Percentiles rank a stretch among this genome's conserved stretches.
Evolutionary conservation across 2,888 invertebrate genomes (phyloP).

Genomic region (Chrysolina haemoptera): DNA sequence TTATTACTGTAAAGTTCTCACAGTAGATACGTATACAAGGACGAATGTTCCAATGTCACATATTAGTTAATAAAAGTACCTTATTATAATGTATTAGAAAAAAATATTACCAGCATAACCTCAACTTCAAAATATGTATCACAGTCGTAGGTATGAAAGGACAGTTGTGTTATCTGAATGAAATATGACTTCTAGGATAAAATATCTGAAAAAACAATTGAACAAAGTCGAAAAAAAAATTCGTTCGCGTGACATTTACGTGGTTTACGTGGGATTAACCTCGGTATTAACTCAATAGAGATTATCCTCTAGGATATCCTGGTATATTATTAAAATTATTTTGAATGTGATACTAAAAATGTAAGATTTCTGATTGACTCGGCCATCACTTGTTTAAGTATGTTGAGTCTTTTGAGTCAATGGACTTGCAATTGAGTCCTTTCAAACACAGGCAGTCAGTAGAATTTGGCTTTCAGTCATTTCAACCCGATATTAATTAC

Average conservation of each 20-base stretch:
- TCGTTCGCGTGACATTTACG: background rate
- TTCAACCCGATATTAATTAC: no score
- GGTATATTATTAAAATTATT: no score
- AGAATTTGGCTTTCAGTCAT: no score
- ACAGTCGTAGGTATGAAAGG: background rate
- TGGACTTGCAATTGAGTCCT: no score
- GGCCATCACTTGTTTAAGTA: no score
- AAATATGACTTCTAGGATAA: background rate
- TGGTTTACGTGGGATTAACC: background rate
- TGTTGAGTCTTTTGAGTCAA: no score
- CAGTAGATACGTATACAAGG: background rate
- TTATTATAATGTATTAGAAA: background rate
- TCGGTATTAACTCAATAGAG: no score
- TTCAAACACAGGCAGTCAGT: no score
- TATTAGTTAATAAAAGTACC: constrained; percentile 8
- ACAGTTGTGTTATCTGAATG: background rate
- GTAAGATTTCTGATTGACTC: no score
- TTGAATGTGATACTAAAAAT: no score
- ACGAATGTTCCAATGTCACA: background rate
- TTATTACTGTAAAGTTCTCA: background rate
- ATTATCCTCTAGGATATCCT: no score
- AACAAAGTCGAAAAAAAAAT: background rate
- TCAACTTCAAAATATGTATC: background rate
- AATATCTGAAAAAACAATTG: background rate
- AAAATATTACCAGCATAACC: constrained; percentile 8